These are phyloP conservation scores for Drosophila orena DNA, from an alignment of 1,140 invertebrate genomes.

Conservation along the genomic window DNA sequence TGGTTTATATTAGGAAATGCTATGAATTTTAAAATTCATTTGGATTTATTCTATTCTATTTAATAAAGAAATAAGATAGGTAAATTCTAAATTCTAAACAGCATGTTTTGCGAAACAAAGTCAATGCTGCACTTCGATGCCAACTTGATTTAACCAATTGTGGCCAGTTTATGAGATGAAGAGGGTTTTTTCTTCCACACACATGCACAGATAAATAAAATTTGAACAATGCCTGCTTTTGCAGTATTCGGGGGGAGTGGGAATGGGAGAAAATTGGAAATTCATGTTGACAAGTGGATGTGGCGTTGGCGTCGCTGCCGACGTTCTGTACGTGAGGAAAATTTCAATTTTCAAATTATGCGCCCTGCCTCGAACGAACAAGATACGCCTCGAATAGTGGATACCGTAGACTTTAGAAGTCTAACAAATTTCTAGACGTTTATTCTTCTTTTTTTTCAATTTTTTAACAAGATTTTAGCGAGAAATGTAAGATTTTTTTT, in stretches of 20 bases:
- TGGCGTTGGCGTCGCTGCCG: slow-evolving; percentile 51
- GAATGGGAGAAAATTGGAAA: slow-evolving; percentile 69
- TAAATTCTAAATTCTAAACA: neutral
- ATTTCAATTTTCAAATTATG: slow-evolving; percentile 76
- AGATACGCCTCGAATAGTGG: neutral
- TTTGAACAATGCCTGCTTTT: slow-evolving; percentile 34
- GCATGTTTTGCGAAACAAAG: too few species aligned
- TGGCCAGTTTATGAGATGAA: slow-evolving; percentile 21
- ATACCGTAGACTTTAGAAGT: slow-evolving; percentile 7
- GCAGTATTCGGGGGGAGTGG: neutral
- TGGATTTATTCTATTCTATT: too few species aligned
- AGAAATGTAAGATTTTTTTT: too few species aligned
- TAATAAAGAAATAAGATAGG: neutral
- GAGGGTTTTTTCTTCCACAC: neutral
- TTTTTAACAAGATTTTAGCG: too few species aligned
- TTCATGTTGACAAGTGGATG: slow-evolving; percentile 78
- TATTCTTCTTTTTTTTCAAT: too few species aligned
- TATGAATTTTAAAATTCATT: too few species aligned
- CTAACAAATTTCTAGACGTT: too few species aligned
- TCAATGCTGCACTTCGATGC: slow-evolving; percentile 15
- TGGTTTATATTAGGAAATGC: neutral
- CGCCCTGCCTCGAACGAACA: neutral
- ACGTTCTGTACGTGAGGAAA: slow-evolving; percentile 69
- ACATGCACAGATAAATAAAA: slow-evolving; percentile 6
- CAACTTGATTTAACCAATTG: slow-evolving; percentile 40